Conservation (phyloP, 92 coral and sea anemone species). For the Anthopleura xanthogrammica region DNA sequence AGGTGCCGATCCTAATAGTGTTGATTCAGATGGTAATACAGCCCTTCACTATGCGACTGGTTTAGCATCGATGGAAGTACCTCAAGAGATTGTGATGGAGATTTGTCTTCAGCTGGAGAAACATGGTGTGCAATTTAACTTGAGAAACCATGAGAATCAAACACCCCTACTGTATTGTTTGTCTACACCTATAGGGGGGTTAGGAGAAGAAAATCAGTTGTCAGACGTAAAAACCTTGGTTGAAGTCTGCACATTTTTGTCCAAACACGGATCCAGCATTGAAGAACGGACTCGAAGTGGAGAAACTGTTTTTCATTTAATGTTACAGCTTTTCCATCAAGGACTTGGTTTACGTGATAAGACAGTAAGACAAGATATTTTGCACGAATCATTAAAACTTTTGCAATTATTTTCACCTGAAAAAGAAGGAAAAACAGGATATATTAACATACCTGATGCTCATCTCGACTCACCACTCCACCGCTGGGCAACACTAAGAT, state of each 20-base stretch:
- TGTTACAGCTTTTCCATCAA: neutral
- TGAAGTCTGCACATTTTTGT: neutral
- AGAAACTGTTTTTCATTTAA: constrained; percentile 17
- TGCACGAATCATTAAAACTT: neutral
- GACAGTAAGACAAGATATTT: neutral
- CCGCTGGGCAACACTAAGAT: constrained; percentile 10
- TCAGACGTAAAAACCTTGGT: neutral
- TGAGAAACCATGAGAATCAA: no score
- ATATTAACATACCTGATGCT: neutral
- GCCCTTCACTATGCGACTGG: no score
- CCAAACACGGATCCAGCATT: neutral
- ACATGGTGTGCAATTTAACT: no score
- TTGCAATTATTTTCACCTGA: neutral
- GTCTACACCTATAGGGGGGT: no score
- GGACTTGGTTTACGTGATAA: no score
- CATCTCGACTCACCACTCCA: constrained; percentile 14
- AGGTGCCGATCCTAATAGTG: no score
- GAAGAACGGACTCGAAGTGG: constrained; percentile 1
- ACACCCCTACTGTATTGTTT: no score
- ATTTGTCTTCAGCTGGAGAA: no score
- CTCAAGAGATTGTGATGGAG: no score
- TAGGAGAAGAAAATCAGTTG: no score
- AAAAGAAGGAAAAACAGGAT: neutral
- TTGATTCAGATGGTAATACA: no score
- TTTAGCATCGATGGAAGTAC: no score